Evolutionary conservation across 1,140 invertebrate genomes (phyloP), one percentile per base, ranked within the genome.

Genomic region (Steinernema khuongi): DNA sequence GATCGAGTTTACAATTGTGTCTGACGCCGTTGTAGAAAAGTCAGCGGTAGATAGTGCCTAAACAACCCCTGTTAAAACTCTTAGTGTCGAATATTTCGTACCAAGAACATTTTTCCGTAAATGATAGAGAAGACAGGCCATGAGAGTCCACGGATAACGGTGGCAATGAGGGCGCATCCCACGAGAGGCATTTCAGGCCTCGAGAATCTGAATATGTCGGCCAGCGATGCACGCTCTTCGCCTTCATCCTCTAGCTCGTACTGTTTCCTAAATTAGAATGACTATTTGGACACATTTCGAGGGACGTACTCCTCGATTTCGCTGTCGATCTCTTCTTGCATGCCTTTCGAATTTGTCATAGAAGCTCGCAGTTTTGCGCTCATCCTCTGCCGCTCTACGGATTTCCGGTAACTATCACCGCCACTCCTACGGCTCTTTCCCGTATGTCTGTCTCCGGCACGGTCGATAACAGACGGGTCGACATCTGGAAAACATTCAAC

Each of bases 41-140:
- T 68, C 36, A 31, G 70, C 70, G 19, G 30, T n/a, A 4, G 71
- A 72, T n/a, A 72, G 71, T 7, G 44, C 43, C 71, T 72, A 66
- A 71, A 72, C 7, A 70, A 32, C 19, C 69, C 2, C 26, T 1
- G 1, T 30, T 60, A 68, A 33, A 22, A 33, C n/a, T n/a, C n/a
- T n/a, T 30, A 69, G 31, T 31, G 4, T 30, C 31, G 28, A 22
- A 30, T 77, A 32, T 28, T 33, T 26, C 31, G 70, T 31, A 81
- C 72, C 33, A 36, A 73, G 72, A 84, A 84, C 32, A 85, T 19
- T 32, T 77, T 67, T 29, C 83, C 83, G 67, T 84, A 84, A 31
- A 84, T 77, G 31, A 84, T 71, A 11, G 82, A 84, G 67, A 84
- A 84, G 17, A 79, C 31, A n/a, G 82, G 82, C 81, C 78, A 83